Evolutionary conservation across 30 jellyfish, hydroid and myxozoan genomes (phyloP), one percentile per base, ranked within the genome.

Genomic region (Nemopilema nomurai): DNA sequence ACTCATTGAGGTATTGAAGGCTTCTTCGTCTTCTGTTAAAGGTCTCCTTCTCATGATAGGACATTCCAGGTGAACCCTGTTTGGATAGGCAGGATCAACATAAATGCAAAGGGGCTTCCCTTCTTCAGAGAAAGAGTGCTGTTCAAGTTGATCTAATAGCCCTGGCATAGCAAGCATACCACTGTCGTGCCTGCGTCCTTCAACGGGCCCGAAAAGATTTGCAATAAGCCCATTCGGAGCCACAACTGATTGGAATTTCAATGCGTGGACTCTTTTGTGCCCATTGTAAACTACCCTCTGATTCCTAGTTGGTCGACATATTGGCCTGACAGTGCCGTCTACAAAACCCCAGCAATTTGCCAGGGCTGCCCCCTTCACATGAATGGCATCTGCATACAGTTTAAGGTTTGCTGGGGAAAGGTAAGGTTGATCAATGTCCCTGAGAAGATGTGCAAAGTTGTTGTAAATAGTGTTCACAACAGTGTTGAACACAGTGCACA

Each of bases 321-420:
- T 91, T 49, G 93, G 97, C 83, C 96, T 65, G 51, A 91, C 97
- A 18, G 93, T 91, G 57, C 96, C 96, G 69, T 91, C 97, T 49
- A 91, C 82, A 86, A 91, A 91, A 18, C 92, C 82, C 85, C 77
- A 69, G 85, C 84, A 82, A 51, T 67, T 78, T 31, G 51, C 85
- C 29, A 73, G 89, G 84, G 92, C 92, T 1, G 90, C 86, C 28
- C 84, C 89, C 31, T 66, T 77, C 1, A 17, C 57, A 50, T 82
- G 91, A 53, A 53, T 52, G 71, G 80, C 88, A 79, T 79, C 79
- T 27, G 88, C 88, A 79, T 50, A 79, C 49, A 53, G 19, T 69
- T 33, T 82, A 69, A 70, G 79, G 28, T 49, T 13, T 62, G 30
- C 26, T 71, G 80, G 79, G 31, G 92, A 52, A 24, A 83, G 80